Conservation (phyloP, 2,113 vertebrate species). For the Propithecus coquereli region DNA sequence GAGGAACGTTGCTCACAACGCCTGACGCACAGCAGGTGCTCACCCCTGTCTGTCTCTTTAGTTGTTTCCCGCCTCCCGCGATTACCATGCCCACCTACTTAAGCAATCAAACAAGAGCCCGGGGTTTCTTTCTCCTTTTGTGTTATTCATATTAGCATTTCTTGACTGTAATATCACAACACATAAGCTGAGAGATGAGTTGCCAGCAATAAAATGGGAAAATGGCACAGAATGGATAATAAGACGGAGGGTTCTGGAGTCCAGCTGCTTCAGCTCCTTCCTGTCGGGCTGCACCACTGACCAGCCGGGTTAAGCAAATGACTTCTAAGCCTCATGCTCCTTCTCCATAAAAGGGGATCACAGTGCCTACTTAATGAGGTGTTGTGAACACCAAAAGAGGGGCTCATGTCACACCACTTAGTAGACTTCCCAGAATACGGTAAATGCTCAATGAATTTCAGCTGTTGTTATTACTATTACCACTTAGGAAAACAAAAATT, state of each 20-base stretch:
- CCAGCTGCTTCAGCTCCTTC: neutral
- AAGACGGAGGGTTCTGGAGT: neutral
- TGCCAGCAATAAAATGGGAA: neutral
- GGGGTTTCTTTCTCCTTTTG: neutral
- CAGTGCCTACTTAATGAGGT: neutral
- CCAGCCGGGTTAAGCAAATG: neutral
- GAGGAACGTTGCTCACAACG: neutral
- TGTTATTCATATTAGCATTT: neutral
- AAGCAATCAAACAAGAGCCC: neutral
- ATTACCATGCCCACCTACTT: neutral
- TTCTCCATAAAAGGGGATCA: neutral
- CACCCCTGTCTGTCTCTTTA: fast-evolving
- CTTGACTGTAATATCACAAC: neutral
- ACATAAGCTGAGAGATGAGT: neutral
- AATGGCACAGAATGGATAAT: neutral
- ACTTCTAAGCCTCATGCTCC: neutral
- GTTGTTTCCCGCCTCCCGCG: neutral
- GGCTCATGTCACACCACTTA: too few relatives aligned
- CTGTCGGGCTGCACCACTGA: neutral
- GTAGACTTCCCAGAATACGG: neutral
- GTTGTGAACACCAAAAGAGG: too few relatives aligned
- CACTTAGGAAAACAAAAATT: neutral
- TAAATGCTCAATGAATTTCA: neutral
- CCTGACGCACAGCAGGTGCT: fast-evolving
- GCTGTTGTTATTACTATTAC: neutral